Base-by-base conservation (phyloP, 2,888 invertebrate genomes). In the Phengaris alcon region DNA sequence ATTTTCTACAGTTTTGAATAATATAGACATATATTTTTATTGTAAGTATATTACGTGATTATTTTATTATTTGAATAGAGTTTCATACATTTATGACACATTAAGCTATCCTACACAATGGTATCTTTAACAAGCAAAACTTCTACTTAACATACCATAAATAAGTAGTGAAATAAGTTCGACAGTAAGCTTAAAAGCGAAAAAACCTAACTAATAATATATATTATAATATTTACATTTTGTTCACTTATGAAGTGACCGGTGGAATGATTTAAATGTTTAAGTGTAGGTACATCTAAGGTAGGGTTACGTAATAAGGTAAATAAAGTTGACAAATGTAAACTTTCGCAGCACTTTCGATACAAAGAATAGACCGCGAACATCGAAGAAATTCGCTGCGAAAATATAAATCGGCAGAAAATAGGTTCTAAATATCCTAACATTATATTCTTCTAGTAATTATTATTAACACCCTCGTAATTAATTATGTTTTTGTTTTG, bases 141-240 rank as follows among this genome's bases (percentile, higher is more conserved):
- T 52, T 52, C 35, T 13, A 72, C 72, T 72, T 72, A 72, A 72
- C 51, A 13, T 72, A 72, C 6, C 35, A 72, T 72, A 72, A 72
- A 72, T 72, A 72, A 8, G 35, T 35, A 35, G 35, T 72, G 35
- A 72, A 35, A 72, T 54, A 72, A 54, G 12, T 72, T 35, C 70
- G 22, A 72, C 22, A 54, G 22, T 72, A 44, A 70, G 51, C 22
- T 72, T 35, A 54, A 54, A 54, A 72, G 48, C n/a, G 22, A 35
- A 70, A 35, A 35, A 44, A 35, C 54, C 35, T 72, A 72, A 70
- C 70, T 70, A 10, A 70, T 68, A 59, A 35, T 59, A 64, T 72
- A 72, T 72, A 72, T 54, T 54, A 54, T 22, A 70, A 52, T 72
- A 72, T 72, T 52, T 72, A 72, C 72, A 72, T 35, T 22, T 35